Percentiles rank a stretch among this genome's conserved stretches.
phyloP scores from a whole-genome alignment of 2,797 vertebrate genomes.

The Orestias chungarensis region DNA sequence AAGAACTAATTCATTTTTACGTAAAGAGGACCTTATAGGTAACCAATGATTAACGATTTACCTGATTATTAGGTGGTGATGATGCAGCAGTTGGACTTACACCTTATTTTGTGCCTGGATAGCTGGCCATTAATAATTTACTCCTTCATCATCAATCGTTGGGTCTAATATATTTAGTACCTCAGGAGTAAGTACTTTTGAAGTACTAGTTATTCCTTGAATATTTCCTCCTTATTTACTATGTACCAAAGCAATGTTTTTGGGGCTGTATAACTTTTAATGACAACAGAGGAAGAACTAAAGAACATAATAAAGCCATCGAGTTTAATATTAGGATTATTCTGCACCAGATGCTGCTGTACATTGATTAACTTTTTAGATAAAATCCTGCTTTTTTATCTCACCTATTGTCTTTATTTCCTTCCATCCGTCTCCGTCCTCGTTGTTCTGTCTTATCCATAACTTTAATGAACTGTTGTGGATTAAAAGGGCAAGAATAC shows the following conservation, averaged over 20 bases:
- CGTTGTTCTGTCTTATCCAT: slow-evolving; percentile 17
- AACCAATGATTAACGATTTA: background rate
- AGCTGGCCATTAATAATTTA: background rate
- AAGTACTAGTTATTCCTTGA: background rate
- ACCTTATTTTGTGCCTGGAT: background rate
- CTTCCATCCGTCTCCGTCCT: background rate
- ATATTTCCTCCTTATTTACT: background rate
- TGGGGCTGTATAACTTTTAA: background rate
- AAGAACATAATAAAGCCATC: background rate
- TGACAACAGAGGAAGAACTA: background rate
- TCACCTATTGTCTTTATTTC: slow-evolving; percentile 21
- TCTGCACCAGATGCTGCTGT: background rate
- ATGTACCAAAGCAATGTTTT: background rate
- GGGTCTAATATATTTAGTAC: no score
- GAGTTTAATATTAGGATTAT: background rate
- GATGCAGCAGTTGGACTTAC: background rate
- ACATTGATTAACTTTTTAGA: slow-evolving; percentile 12
- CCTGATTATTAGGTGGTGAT: background rate
- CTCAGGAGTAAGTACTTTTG: background rate
- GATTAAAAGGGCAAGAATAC: slow-evolving; percentile 6
- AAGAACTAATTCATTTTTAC: background rate
- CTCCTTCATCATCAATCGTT: no score
- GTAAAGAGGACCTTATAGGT: background rate
- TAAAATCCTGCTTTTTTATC: slow-evolving; percentile 9
- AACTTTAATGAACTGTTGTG: slow-evolving; percentile 27